phyloP scores from a whole-genome alignment of 1,140 invertebrate genomes.

The Habropoda laboriosa region DNA sequence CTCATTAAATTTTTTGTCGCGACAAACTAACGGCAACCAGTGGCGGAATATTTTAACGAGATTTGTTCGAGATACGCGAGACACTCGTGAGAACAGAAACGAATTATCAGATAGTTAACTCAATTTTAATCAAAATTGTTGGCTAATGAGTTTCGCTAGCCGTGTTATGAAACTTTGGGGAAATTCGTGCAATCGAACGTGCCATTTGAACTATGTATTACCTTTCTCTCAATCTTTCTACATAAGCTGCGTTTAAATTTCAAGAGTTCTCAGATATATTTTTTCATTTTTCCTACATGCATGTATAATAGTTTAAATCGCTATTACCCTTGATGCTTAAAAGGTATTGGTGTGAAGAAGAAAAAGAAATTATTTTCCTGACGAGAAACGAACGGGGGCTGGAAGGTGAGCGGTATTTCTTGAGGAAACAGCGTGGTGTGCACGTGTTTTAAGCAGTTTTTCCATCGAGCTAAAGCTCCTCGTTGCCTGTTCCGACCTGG shows the following conservation, averaged over 20 bases:
- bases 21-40: not conserved
- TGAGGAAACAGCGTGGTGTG: not conserved
- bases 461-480: not conserved
- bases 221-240: not conserved
- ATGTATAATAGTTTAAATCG: not conserved
- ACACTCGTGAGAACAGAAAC: not conserved
- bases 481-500: not conserved
- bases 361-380: not conserved
- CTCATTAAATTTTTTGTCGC: not conserved
- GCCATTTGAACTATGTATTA: not conserved
- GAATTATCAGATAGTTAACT: conserved; percentile 27
- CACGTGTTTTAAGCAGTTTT: conserved; percentile 12
- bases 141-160: conserved; percentile 22
- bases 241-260: no score
- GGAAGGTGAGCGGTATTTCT: conserved; percentile 2
- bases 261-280: no score
- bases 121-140: conserved; percentile 37
- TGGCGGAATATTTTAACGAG: conserved; percentile 23
- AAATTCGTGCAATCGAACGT: not conserved
- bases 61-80: conserved; percentile 3
- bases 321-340: no score
- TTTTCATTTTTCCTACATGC: no score
- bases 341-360: not conserved
- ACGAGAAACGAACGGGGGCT: no score
- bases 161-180: not conserved